Evolutionary conservation across 2,888 invertebrate genomes (phyloP), one percentile per base, ranked within the genome.

Genomic region (Lepidocyrtinus sp.): DNA sequence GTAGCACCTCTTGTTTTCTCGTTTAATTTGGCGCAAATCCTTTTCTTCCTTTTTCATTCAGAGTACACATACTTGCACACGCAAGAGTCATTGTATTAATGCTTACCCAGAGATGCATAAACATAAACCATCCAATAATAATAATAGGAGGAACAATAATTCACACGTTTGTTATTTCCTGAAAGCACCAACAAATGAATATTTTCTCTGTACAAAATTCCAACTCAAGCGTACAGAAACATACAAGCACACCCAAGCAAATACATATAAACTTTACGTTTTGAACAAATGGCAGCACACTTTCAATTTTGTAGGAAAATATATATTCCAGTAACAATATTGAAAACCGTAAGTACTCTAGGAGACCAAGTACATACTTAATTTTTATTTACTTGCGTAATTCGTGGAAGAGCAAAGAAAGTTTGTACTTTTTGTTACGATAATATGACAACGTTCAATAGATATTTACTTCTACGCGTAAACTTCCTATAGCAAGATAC

Each of bases 1-100:
- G 24, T 69, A 84, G 73, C 82, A 82, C 80, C 80, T 82, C 82
- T 84, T 85, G 85, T 84, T 85, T 85, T 85, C 83, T 83, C 83
- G 83, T 85, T 78, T 77, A 83, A 83, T 82, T 82, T 82, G 46
- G 61, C 68, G 68, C 75, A 78, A 74, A 76, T 70, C 63, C 63
- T 75, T 72, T 80, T 70, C 21, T 70, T 26, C 59, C 36, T 55
- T n/a, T n/a, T n/a, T n/a, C 5, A 55, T 55, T n/a, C n/a, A n/a
- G n/a, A n/a, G 17, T 55, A 55, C 55, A n/a, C n/a, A 2, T 3
- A 9, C 55, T 55, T 55, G 17, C 17, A 2, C 55, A 55, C 55
- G 55, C 17, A 55, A 15, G 17, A 55, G 55, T 55, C 55, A 55
- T n/a, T 15, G 15, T 2, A 55, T n/a, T 17, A 15, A n/a, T 55